phyloP scores from a whole-genome alignment of 2,797 vertebrate species.

The Alauda arvensis region DNA sequence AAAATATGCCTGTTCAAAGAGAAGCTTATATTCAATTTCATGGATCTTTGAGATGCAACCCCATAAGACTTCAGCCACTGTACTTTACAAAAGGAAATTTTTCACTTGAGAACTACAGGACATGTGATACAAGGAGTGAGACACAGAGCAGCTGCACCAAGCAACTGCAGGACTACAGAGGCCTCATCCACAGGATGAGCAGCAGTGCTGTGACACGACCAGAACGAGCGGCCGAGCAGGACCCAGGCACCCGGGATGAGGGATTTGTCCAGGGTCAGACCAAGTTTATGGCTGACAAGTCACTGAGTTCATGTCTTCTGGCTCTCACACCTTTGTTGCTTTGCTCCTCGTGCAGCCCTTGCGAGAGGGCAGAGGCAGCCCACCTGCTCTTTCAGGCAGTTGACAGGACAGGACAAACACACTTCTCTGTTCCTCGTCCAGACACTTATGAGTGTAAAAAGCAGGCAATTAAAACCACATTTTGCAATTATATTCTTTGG shows the following conservation, averaged over 20 bases:
- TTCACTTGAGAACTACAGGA: not conserved
- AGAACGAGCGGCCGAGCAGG: fast-evolving
- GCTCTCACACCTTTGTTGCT: not conserved
- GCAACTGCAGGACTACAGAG: not conserved
- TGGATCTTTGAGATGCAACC: not conserved
- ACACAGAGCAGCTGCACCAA: not conserved
- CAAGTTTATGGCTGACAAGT: not conserved
- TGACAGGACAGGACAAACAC: not conserved
- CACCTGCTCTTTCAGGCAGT: fast-evolving
- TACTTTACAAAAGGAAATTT: not conserved
- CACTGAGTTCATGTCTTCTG: not conserved
- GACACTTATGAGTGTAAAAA: not conserved
- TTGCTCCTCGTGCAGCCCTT: not conserved
- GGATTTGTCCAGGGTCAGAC: not conserved
- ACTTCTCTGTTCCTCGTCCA: not conserved
- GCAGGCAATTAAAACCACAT: not conserved
- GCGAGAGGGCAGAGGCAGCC: not conserved
- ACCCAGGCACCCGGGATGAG: fast-evolving
- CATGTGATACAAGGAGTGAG: not conserved
- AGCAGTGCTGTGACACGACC: fast-evolving
- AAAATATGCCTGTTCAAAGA: not conserved
- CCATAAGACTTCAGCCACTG: not conserved
- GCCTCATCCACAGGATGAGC: not conserved
- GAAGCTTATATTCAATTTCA: not conserved
- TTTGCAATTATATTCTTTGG: not conserved